Conservation (phyloP, 2,888 invertebrate genomes). For the Cerceris ruficornis region DNA sequence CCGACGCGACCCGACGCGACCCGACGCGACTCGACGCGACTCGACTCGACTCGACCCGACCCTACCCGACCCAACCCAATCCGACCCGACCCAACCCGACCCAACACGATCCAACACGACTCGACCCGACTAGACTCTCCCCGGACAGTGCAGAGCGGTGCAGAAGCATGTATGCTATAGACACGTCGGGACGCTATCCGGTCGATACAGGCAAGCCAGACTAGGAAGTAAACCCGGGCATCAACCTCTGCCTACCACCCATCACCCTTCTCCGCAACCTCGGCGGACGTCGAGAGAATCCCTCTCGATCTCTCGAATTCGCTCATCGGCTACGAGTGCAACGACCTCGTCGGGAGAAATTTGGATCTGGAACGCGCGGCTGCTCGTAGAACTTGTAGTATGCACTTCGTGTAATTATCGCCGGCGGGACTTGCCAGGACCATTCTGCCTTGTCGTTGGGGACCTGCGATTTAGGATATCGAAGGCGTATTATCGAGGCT, state of each 20-base stretch:
- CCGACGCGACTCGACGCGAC: too few species aligned
- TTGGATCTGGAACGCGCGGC: slow-evolving; percentile 53
- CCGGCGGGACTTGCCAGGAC: background rate
- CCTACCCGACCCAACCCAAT: too few species aligned
- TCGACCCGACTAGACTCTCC: too few species aligned
- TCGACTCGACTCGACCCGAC: background rate
- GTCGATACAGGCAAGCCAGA: slow-evolving; percentile 79
- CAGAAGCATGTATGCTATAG: slow-evolving; percentile 55
- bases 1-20: background rate
- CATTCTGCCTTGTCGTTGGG: background rate
- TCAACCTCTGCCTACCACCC: slow-evolving; percentile 77
- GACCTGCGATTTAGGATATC: too few species aligned
- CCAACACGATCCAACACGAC: too few species aligned
- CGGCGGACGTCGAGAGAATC: slow-evolving; percentile 52
- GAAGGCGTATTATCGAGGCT: too few species aligned
- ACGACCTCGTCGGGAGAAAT: slow-evolving; percentile 55
- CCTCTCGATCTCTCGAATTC: slow-evolving; percentile 68
- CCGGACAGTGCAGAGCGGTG: slow-evolving; percentile 26
- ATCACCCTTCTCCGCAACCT: slow-evolving; percentile 70
- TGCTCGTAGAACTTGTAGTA: slow-evolving; percentile 26
- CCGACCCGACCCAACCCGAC: too few species aligned
- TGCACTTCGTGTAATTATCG: slow-evolving; percentile 45
- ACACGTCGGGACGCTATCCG: slow-evolving; percentile 76
- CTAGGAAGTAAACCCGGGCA: slow-evolving; percentile 80
- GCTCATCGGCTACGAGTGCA: slow-evolving; percentile 58